Base-by-base conservation (phyloP, 2,888 invertebrate genomes). In the Smittia sp. region DNA sequence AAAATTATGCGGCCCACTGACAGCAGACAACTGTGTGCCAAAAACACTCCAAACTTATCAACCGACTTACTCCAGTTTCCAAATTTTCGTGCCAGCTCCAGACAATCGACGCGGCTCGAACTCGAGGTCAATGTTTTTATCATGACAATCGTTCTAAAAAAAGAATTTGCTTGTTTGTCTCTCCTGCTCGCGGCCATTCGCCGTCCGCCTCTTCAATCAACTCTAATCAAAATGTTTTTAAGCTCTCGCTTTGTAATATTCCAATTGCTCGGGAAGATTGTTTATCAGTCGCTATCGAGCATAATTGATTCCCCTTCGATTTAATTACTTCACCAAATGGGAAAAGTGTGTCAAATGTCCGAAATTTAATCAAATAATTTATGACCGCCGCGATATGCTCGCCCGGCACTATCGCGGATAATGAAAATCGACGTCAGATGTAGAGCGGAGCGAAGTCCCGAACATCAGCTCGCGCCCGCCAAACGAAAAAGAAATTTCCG, bases 111-210 rank as follows among this genome's bases (percentile, higher is more conserved):
- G 24, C 24, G 13, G 24, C n/a, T 46, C 58, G 46, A 41, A 38
- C 20, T 58, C 58, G 68, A 68, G 68, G 68, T 68, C 68, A 68
- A 68, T 68, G 68, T 68, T 68, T 68, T 68, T 68, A 68, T 68
- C 68, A 68, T n/a, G 41, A 46, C 18, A 7, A 27, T 32, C 9
- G 25, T n/a, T 65, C 25, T 27, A 25, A 15, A 65, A 65, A 27
- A 65, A 65, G 58, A 58, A 18, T 58, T 52, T 15, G 46, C 46
- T 11, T 32, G 32, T 32, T 32, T 32, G 32, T 32, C 46, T n/a
- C n/a, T 46, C 46, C n/a, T n/a, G 46, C 46, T 15, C 46, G 2
- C 13, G n/a, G 13, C 38, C 38, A 38, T 9, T 38, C 38, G 58
- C 18, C n/a, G 58, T 22, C 15, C 15, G 46, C 15, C 22, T 58